Conservation (phyloP, 2,797 vertebrate species). For the Heliangelus exortis region DNA sequence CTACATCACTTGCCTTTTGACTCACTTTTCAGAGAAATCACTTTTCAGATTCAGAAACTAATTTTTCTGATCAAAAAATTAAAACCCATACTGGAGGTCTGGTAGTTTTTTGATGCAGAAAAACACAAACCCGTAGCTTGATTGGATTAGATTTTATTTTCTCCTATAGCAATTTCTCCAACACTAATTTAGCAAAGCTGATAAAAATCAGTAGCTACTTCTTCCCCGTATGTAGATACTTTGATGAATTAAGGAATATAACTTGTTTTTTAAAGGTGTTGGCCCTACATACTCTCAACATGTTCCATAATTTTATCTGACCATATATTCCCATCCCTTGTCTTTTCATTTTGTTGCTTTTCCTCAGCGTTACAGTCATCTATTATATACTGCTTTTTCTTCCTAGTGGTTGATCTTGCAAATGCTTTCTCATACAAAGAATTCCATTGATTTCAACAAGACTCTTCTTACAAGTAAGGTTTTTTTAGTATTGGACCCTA, state of each 20-base stretch:
- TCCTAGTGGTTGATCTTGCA: background rate
- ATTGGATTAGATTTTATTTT: background rate
- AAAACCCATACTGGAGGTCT: background rate
- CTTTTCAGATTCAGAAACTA: background rate
- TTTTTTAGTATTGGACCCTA: background rate
- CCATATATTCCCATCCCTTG: background rate
- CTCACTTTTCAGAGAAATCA: background rate
- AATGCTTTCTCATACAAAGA: background rate
- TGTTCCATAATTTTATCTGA: background rate
- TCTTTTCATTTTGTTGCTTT: background rate
- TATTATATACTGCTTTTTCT: background rate
- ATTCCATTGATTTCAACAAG: background rate
- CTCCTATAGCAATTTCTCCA: background rate
- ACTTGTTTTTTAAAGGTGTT: background rate
- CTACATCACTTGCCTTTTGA: background rate
- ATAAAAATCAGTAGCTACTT: background rate
- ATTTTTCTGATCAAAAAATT: background rate
- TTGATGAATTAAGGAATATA: background rate
- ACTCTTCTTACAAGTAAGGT: background rate
- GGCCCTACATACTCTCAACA: background rate
- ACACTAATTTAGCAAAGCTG: background rate
- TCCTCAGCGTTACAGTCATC: background rate
- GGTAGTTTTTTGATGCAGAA: background rate
- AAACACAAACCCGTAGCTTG: background rate
- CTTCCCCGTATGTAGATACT: background rate